phyloP scores from a whole-genome alignment of 37 sponge, comb jelly and placozoan species.

The Diacarnus erythraeanus region DNA sequence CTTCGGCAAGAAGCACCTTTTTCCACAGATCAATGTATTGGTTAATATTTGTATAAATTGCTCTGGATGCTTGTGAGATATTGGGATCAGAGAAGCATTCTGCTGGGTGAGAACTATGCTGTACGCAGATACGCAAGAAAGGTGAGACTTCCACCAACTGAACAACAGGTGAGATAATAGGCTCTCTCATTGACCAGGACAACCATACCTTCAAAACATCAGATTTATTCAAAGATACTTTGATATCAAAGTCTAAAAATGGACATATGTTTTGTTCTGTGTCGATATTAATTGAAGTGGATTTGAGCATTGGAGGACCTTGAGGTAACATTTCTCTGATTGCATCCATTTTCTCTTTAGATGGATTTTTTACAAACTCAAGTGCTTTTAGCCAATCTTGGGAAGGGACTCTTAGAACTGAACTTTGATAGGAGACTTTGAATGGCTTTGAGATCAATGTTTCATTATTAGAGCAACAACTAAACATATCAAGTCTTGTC shows the following conservation, averaged over 20 bases:
- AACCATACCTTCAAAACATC: constrained; percentile 51
- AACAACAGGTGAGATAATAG: constrained; percentile 36
- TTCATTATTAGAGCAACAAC: not conserved
- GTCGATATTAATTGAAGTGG: not conserved
- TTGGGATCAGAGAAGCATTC: constrained; percentile 60
- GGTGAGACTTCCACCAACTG: constrained; percentile 59
- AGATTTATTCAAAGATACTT: not conserved
- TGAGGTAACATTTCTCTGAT: not conserved
- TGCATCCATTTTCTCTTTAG: not conserved
- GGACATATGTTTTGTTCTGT: not conserved
- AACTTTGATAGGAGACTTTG: not conserved
- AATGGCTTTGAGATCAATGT: not conserved
- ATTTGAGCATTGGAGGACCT: not conserved
- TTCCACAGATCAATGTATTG: constrained; percentile 69
- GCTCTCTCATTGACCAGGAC: constrained; percentile 27
- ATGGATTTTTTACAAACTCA: constrained; percentile 18
- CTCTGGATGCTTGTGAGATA: constrained; percentile 44
- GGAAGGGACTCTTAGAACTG: not conserved
- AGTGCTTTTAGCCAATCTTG: constrained; percentile 6
- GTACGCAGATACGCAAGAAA: constrained; percentile 48
- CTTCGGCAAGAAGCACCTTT: constrained; percentile 63
- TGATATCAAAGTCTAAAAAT: not conserved
- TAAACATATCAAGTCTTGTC: not conserved
- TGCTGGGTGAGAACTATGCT: constrained; percentile 59
- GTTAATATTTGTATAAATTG: constrained; percentile 17